Conservation (phyloP, 2,888 invertebrate species). For the Euplexia lucipara region DNA sequence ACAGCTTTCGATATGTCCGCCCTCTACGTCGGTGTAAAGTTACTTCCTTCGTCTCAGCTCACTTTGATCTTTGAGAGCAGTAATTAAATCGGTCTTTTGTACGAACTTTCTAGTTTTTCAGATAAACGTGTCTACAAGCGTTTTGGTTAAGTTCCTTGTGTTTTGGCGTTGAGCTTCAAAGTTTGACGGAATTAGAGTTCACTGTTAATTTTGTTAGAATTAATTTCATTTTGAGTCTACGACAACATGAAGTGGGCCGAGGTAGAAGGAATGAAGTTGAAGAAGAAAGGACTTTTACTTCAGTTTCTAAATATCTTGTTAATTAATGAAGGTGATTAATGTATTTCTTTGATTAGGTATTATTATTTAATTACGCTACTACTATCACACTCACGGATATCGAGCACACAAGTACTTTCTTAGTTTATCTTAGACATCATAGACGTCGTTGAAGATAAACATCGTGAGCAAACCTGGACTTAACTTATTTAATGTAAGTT, state of each 20-base stretch:
- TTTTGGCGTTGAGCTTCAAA: slow-evolving; percentile 30
- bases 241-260: background rate
- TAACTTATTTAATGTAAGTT: too few species aligned
- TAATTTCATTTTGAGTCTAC: slow-evolving; percentile 16
- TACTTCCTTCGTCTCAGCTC: slow-evolving; percentile 63
- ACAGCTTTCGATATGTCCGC: slow-evolving; percentile 60
- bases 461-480: too few species aligned
- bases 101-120: slow-evolving; percentile 67
- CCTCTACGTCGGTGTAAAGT: slow-evolving; percentile 71
- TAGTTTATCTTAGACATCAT: too few species aligned
- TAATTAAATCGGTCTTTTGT: slow-evolving; percentile 77
- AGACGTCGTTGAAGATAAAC: too few species aligned
- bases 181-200: slow-evolving; percentile 26
- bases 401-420: too few species aligned
- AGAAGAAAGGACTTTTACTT: background rate
- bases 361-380: too few species aligned
- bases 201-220: slow-evolving; percentile 21
- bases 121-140: slow-evolving; percentile 54
- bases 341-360: too few species aligned
- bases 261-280: background rate
- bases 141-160: slow-evolving; percentile 47
- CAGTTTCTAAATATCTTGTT: background rate
- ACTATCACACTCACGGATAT: too few species aligned
- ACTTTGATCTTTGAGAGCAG: slow-evolving; percentile 75
- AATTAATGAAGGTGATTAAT: too few species aligned